Percentiles rank a stretch among this genome's conserved stretches.
phyloP scores from a whole-genome alignment of 2,797 vertebrate genomes.

The Synaphobranchus kaupii region DNA sequence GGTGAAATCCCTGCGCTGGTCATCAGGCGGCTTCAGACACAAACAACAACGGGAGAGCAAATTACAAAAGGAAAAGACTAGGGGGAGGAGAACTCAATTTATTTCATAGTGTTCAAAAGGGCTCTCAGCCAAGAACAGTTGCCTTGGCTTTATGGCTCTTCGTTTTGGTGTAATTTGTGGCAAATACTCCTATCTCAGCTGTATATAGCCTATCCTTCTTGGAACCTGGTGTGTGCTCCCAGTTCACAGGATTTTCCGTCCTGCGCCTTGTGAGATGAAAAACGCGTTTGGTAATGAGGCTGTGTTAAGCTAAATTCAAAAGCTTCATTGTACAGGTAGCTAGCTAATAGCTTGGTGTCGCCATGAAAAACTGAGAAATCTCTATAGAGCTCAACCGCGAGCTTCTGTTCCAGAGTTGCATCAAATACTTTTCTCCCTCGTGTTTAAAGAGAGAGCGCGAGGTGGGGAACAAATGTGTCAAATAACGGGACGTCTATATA shows the following conservation, averaged over 20 bases:
- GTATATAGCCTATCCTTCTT: conserved; percentile 34
- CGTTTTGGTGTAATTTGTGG: conserved; percentile 34
- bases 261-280: conserved; percentile 58
- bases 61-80: conserved; percentile 70
- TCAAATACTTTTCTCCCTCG: conserved; percentile 46
- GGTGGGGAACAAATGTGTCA: conserved; percentile 40
- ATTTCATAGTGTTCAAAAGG: conserved; percentile 50
- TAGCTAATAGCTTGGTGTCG: background rate
- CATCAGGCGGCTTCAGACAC: conserved; percentile 75
- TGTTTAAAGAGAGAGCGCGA: background rate
- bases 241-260: conserved; percentile 64
- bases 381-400: conserved; percentile 54
- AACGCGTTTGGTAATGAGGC: conserved; percentile 63
- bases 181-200: conserved; percentile 34
- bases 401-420: conserved; percentile 49
- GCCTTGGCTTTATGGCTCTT: conserved; percentile 38
- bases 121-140: conserved; percentile 37
- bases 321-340: conserved; percentile 62
- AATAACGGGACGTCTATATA: conserved; percentile 57
- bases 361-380: conserved; percentile 35
- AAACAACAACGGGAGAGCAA: conserved; percentile 73
- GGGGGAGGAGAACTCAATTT: conserved; percentile 49
- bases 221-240: conserved; percentile 48
- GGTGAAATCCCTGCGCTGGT: conserved; percentile 78
- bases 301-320: conserved; percentile 58